Evolutionary conservation across 2,797 vertebrate species (phyloP).

Genomic region (Leucoraja ocellata): DNA sequence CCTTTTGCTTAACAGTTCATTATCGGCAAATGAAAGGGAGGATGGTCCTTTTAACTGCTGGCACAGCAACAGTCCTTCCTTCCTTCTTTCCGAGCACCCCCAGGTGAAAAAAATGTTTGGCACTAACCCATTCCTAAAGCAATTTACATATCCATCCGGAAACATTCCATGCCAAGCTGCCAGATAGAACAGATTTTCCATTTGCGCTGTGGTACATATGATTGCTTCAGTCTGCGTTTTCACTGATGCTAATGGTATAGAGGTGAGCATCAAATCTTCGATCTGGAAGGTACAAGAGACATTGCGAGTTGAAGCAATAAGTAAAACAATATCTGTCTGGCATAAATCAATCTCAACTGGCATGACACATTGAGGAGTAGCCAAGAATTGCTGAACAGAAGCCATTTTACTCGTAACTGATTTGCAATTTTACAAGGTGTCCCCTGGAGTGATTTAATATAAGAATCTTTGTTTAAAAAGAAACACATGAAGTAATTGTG

Average conservation of each 20-base stretch:
- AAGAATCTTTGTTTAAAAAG: neutral
- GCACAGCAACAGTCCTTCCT: slow-evolving; percentile 14
- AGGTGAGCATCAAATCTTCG: slow-evolving; percentile 16
- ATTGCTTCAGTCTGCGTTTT: neutral
- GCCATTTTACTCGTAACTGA: slow-evolving; percentile 3
- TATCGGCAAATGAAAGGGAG: slow-evolving; percentile 6
- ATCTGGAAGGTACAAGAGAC: slow-evolving; percentile 13
- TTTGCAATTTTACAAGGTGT: slow-evolving; percentile 20
- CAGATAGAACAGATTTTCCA: slow-evolving; percentile 30
- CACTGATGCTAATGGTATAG: neutral
- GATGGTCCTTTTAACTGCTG: slow-evolving; percentile 35
- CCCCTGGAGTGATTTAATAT: slow-evolving; percentile 23
- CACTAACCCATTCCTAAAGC: neutral
- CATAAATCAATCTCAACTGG: slow-evolving; percentile 23
- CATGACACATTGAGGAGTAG: neutral
- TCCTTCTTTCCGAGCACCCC: slow-evolving; percentile 28
- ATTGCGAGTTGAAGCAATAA: slow-evolving; percentile 10
- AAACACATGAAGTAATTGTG: slow-evolving; percentile 3
- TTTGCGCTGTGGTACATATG: slow-evolving; percentile 15
- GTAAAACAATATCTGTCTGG: slow-evolving; percentile 29
- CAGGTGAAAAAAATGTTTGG: slow-evolving; percentile 32
- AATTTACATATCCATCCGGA: slow-evolving; percentile 38
- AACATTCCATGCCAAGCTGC: slow-evolving; percentile 32
- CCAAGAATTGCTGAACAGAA: slow-evolving; percentile 11
- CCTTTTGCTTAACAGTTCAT: slow-evolving; percentile 21